Conservation (phyloP, 2,888 invertebrate species). For the Meghimatium bilineatum region DNA sequence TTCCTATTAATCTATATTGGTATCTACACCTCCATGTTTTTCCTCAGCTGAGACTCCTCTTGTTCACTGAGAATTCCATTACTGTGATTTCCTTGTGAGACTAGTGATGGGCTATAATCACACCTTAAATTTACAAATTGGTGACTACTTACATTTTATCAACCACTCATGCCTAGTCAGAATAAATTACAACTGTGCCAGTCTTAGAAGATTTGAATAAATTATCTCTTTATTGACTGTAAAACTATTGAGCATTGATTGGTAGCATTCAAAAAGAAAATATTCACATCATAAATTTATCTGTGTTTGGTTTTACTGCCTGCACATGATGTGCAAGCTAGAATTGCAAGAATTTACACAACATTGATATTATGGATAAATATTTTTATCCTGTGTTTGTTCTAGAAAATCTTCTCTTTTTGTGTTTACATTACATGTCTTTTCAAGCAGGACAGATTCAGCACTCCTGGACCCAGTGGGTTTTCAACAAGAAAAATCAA, state of each 20-base stretch:
- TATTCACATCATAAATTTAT: neutral
- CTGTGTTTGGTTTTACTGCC: neutral
- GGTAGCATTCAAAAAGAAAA: neutral
- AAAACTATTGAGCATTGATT: neutral
- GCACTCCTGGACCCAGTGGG: neutral
- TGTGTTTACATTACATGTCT: neutral
- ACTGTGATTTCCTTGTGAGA: too few species aligned
- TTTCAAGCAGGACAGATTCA: neutral
- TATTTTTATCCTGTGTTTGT: neutral
- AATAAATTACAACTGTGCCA: too few species aligned
- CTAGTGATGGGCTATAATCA: too few species aligned
- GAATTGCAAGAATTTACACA: neutral
- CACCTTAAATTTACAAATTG: too few species aligned
- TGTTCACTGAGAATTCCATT: too few species aligned
- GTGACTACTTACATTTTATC: too few species aligned
- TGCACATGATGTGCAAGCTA: neutral
- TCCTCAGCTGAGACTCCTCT: too few species aligned
- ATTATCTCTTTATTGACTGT: neutral
- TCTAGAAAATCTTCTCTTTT: neutral
- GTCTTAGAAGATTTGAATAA: too few species aligned
- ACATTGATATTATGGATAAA: neutral
- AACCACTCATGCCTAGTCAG: too few species aligned
- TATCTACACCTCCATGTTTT: too few species aligned
- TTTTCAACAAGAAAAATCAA: constrained; percentile 3
- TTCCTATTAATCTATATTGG: too few species aligned